Base-by-base conservation (phyloP, 1,140 invertebrate genomes). In the Cyclina sinensis region DNA sequence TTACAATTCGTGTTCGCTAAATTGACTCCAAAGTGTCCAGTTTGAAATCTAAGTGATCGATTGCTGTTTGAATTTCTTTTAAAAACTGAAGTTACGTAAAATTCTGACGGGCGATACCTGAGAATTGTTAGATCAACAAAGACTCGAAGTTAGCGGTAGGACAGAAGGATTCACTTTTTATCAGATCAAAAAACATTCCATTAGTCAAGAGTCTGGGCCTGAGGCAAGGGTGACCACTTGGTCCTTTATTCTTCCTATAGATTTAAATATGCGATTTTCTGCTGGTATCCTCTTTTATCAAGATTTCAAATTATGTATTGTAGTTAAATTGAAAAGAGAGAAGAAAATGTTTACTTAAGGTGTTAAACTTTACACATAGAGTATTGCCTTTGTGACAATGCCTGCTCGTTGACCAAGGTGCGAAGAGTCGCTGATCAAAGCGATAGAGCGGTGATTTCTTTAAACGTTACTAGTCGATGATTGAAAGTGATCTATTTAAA, bases 261-360 rank as follows among this genome's bases (percentile, higher is more conserved):
- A 65, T 54, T 87, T 87, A 59, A 85, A 87, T 73, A 87, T 80
- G 76, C 70, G 74, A 79, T 87, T 80, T 87, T 79, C 27, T 76
- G 57, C 57, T 59, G 51, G 76, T 87, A 87, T 87, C 76, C 70
- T 65, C 65, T 21, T 48, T 79, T 51, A 68, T 79, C 74, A 59
- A 62, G 85, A 68, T 78, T 87, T 87, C 54, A 87, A 87, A 87
- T 87, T 87, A 87, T 87, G 85, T 87, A 87, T 87, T 87, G 85
- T 87, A 32, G 48, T 78, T 76, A 86, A 62, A 54, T 86, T 86
- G 84, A 57, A 86, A 62, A 78, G 76, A 51, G 30, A 18, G 74
- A 51, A 48, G 59, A 51, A 80, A 86, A 68, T 80, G 59, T 79
- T 79, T 87, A 87, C 43, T 68, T 51, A 80, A 78, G 59, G 85